Percentiles rank a stretch among this genome's conserved stretches.
Evolutionary conservation across 1,140 invertebrate genomes (phyloP).

Genomic region (Platyscapa corneri): DNA sequence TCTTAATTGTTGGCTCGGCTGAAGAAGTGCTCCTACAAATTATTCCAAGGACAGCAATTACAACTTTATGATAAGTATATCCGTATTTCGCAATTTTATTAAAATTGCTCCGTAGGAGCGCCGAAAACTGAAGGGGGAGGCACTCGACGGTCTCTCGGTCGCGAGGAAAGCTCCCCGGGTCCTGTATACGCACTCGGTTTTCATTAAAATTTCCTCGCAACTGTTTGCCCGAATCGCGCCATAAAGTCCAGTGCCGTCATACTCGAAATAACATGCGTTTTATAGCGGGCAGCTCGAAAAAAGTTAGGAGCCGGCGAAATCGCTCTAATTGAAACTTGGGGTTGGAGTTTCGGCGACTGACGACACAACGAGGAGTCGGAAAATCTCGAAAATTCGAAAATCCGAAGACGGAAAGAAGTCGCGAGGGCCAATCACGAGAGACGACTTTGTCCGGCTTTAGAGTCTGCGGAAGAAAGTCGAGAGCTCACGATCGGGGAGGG

Average conservation of each 20-base stretch:
- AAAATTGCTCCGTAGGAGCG: not conserved
- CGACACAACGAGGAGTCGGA: not conserved
- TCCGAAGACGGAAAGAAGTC: not conserved
- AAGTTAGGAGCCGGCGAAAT: not conserved
- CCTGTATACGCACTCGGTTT: too few species aligned
- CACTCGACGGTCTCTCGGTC: too few species aligned
- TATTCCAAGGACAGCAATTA: not conserved
- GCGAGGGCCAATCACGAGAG: not conserved
- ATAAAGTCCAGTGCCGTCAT: too few species aligned
- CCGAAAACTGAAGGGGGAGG: too few species aligned
- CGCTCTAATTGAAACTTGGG: not conserved
- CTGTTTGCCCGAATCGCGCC: too few species aligned
- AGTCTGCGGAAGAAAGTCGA: not conserved
- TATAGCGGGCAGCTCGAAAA: too few species aligned
- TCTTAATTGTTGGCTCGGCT: slow-evolving; percentile 27
- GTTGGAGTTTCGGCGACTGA: not conserved
- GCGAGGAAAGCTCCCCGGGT: too few species aligned
- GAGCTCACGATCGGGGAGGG: not conserved
- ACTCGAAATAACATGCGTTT: too few species aligned
- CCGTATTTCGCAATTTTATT: not conserved
- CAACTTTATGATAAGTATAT: slow-evolving; percentile 23
- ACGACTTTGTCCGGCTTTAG: not conserved
- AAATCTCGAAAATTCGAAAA: not conserved
- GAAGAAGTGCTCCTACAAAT: not conserved
- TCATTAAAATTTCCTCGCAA: too few species aligned